A percentile compares a stretch with the other conserved stretches of the same genome.
Evolutionary conservation across 2,797 vertebrate genomes (phyloP).

Genomic region (Sebastes reedi): DNA sequence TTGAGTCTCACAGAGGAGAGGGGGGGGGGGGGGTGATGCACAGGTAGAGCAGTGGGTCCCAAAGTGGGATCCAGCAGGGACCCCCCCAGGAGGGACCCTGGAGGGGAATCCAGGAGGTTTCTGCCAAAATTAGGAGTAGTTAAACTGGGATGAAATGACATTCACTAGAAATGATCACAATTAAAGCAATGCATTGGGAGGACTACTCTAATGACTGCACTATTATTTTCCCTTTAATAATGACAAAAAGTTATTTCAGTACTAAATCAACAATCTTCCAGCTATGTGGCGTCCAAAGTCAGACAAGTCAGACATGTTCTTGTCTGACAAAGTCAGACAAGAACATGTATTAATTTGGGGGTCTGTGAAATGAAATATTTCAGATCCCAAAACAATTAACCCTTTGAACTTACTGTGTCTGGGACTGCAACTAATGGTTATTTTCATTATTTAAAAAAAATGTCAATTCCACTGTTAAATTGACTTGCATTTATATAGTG

Average conservation of each 20-base stretch:
- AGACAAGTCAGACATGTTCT: too few relatives aligned
- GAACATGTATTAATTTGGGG: neutral
- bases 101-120: conserved; percentile 4
- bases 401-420: neutral
- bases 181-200: neutral
- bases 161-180: neutral
- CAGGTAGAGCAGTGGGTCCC: conserved; percentile 23
- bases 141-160: neutral
- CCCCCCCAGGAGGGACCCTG: conserved; percentile 11
- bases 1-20: conserved; percentile 25
- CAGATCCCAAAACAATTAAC: neutral
- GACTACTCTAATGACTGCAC: neutral
- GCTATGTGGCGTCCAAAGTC: neutral
- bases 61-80: conserved; percentile 1
- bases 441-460: neutral
- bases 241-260: neutral
- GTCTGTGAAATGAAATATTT: neutral
- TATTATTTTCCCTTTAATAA: neutral
- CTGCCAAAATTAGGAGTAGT: conserved; percentile 7
- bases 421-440: neutral
- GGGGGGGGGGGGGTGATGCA: neutral
- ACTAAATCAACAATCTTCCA: neutral
- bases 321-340: neutral
- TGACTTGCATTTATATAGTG: too few relatives aligned
- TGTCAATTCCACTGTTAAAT: neutral